Evolutionary conservation across 2,888 invertebrate genomes (phyloP).

Genomic region (Spialia ferax): DNA sequence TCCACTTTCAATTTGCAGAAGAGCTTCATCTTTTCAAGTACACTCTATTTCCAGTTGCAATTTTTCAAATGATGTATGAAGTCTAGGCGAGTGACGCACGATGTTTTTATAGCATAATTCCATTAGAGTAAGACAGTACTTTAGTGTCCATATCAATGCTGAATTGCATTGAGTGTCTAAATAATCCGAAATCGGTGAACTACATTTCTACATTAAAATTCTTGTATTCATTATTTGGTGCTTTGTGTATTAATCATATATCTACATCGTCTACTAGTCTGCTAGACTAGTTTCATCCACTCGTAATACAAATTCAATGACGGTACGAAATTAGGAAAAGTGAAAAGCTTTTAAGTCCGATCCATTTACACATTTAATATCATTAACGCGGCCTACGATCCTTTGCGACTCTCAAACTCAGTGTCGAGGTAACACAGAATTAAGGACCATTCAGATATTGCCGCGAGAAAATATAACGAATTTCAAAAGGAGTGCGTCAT

Average conservation of each 20-base stretch:
- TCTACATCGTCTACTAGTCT: no score
- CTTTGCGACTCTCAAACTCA: background rate
- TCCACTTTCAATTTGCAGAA: slow-evolving; percentile 19
- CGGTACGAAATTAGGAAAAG: background rate
- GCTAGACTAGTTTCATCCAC: background rate
- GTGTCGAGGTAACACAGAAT: background rate
- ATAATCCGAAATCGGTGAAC: background rate
- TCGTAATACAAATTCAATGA: background rate
- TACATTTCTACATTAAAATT: background rate
- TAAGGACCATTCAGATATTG: background rate
- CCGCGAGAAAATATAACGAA: background rate
- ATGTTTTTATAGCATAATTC: background rate
- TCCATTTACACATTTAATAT: slow-evolving; percentile 6
- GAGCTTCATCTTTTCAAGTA: slow-evolving; percentile 11
- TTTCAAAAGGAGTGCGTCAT: background rate
- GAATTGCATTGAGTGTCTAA: background rate
- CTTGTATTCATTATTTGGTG: no score
- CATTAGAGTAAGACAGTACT: background rate
- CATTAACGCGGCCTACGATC: background rate
- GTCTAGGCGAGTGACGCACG: background rate
- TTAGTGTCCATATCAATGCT: background rate
- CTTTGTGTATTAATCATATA: no score
- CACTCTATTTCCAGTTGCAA: slow-evolving; percentile 6
- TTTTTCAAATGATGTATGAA: slow-evolving; percentile 3
- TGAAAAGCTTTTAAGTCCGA: slow-evolving; percentile 8